phyloP scores from a whole-genome alignment of 2,888 invertebrate species.

The Schizaphis graminum region DNA sequence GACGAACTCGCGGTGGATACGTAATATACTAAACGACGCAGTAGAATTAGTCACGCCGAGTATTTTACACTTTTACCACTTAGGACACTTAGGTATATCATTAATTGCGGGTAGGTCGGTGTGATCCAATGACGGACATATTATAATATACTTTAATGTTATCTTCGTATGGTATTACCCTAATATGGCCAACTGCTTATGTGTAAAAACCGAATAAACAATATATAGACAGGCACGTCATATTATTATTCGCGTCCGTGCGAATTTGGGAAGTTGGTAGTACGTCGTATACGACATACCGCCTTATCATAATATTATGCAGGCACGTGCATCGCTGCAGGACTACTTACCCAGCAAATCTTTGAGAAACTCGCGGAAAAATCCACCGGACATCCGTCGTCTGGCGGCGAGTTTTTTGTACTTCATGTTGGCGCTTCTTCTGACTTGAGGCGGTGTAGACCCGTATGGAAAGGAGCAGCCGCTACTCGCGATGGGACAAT shows the following conservation, averaged over 20 bases:
- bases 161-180: neutral
- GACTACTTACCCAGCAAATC: constrained; percentile 39
- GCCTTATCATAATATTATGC: neutral
- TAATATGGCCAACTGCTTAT: neutral
- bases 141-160: neutral
- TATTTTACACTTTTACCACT: neutral
- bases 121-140: neutral
- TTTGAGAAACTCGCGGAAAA: constrained; percentile 20
- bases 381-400: neutral
- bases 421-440: neutral
- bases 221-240: neutral
- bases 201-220: neutral
- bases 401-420: neutral
- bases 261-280: neutral
- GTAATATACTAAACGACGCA: neutral
- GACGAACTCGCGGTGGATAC: neutral
- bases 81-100: too few species aligned
- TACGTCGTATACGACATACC: too few species aligned
- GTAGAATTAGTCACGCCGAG: neutral
- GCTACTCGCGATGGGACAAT: neutral
- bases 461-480: neutral
- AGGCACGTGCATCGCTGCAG: neutral
- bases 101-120: neutral
- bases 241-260: neutral
- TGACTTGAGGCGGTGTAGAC: neutral